phyloP scores from a whole-genome alignment of 2,113 vertebrate genomes.

The Colistium nudipinnis region DNA sequence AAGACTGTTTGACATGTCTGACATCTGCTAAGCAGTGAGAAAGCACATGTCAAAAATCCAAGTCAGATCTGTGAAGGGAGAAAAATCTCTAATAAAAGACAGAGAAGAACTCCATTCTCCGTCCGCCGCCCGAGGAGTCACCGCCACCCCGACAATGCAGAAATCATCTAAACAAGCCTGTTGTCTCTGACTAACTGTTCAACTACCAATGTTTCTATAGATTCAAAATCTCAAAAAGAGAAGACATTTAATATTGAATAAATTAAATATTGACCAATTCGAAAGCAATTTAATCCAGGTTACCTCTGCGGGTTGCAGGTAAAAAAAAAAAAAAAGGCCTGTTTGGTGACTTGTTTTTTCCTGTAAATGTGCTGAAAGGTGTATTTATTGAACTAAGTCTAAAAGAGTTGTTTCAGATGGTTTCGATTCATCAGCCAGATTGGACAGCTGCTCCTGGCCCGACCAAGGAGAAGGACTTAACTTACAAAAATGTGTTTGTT shows the following conservation, averaged over 20 bases:
- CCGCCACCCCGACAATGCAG: slow-evolving; percentile 1
- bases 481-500: slow-evolving; percentile 84
- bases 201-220: not conserved
- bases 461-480: slow-evolving; percentile 77
- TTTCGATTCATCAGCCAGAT: slow-evolving; percentile 90
- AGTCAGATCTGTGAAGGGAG: not conserved
- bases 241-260: not conserved
- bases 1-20: slow-evolving; percentile 8
- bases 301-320: slow-evolving; percentile 40
- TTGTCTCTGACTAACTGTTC: slow-evolving; percentile 14
- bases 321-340: slow-evolving; percentile 63
- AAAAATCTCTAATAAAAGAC: slow-evolving; percentile 31
- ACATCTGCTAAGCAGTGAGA: slow-evolving; percentile 18
- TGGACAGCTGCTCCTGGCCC: slow-evolving; percentile 93
- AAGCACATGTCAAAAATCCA: not conserved
- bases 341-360: slow-evolving; percentile 59
- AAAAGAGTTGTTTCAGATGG: slow-evolving; percentile 95
- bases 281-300: slow-evolving; percentile 2
- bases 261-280: not conserved
- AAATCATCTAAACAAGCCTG: slow-evolving; percentile 19
- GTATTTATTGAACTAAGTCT: slow-evolving; percentile 91
- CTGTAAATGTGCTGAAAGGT: slow-evolving; percentile 87
- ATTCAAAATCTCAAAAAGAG: not conserved
- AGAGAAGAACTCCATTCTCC: slow-evolving; percentile 5
- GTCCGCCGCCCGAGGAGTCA: slow-evolving; percentile 14